Percentiles rank a stretch among this genome's conserved stretches.
Conservation (phyloP, 2,113 vertebrate species). For the Actenoides hombroni region DNA sequence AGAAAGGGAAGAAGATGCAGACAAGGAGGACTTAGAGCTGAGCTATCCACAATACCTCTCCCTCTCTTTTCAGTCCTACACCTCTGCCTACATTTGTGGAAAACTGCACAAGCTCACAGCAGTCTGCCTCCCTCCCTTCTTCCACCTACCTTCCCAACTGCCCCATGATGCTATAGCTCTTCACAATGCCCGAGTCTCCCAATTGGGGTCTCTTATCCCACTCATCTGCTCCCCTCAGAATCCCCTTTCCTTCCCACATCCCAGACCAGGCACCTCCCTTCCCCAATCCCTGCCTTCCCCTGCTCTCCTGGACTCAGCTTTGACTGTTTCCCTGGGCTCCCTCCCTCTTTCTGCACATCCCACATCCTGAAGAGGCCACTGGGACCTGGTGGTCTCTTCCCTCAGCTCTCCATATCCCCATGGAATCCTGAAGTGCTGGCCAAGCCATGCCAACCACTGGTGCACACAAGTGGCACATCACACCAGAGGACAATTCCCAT, state of each 20-base stretch:
- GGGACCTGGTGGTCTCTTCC: neutral
- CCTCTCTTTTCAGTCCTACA: neutral
- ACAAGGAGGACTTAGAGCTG: neutral
- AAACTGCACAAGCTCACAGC: neutral
- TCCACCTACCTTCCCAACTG: neutral
- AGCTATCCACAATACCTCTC: neutral
- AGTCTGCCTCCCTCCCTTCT: fast-evolving
- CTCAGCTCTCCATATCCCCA: fast-evolving
- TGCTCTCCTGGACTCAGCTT: neutral
- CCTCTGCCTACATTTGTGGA: neutral
- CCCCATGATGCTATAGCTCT: neutral
- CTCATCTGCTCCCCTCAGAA: neutral
- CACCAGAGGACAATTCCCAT: neutral
- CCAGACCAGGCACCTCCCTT: neutral
- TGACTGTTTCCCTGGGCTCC: neutral
- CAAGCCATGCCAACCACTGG: fast-evolving
- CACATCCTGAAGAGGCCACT: neutral
- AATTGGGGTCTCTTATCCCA: fast-evolving
- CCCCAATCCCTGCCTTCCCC: neutral
- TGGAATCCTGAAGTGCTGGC: fast-evolving
- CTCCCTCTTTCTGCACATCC: neutral
- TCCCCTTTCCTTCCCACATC: neutral
- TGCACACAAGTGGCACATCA: fast-evolving
- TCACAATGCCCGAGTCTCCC: neutral
- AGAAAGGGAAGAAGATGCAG: neutral